Base-by-base conservation (phyloP, 1,140 invertebrate genomes). In the Scaptomyza pallida region DNA sequence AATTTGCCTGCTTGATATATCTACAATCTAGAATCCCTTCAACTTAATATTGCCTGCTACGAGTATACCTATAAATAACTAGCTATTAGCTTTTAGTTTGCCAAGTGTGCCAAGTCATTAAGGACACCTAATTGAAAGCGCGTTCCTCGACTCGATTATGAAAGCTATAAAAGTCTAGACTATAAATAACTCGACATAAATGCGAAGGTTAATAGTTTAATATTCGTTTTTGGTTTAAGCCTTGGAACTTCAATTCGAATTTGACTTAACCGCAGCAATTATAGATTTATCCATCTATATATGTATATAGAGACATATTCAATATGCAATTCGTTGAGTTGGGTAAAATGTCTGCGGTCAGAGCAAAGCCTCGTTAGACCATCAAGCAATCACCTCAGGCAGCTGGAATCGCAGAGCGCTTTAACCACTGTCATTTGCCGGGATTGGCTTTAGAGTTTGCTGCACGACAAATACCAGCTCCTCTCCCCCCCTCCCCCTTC, bases 361-460 rank as follows among this genome's bases (percentile, higher is more conserved):
- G 52, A 10, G 17, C 23, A 26, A 40, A 37, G 33, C 33, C 52
- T 43, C 52, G 40, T 41, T 60, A 30, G 43, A 23, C 50, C 57
- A 13, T 45, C 17, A 16, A 44, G 40, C 64, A 61, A 68, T 61
- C 64, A 61, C 55, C 54, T 64, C 43, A 64, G 72, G 55, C 54
- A 59, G 52, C 60, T 85, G 72, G 68, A 80, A 86, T 72, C 68
- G n/a, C 43, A 23, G 56, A 13, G 45, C 48, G 45, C 48, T 48
- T 5, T 33, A 59, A 72, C 61, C 72, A 73, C 75, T 86, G 81
- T 74, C 80, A 75, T 75, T 86, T 78, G 51, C 71, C 40, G 35
- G 65, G 63, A 81, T 78, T 78, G 81, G 37, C 68, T 65, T 47
- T 56, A 48, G 33, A 47, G 62, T 72, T 65, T 52, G 45, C 37